These are phyloP conservation scores for Macrobrachium nipponense DNA, from an alignment of 1,140 invertebrate species.

Conservation along the genomic window DNA sequence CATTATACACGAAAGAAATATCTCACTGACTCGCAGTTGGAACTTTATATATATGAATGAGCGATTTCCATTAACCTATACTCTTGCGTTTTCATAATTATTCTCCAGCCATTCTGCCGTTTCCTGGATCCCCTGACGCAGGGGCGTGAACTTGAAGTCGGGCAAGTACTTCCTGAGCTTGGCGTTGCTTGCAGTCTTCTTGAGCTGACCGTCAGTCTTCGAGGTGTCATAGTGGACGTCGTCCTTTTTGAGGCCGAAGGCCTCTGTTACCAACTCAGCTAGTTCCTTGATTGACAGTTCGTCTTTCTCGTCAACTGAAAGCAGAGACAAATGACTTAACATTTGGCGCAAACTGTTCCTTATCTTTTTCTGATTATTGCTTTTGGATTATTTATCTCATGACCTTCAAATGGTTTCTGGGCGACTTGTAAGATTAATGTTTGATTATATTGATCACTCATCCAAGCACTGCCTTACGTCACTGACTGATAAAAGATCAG, in stretches of 20 bases:
- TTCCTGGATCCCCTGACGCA: constrained; percentile 83
- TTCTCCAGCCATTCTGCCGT: constrained; percentile 90
- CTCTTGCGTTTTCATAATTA: constrained; percentile 84
- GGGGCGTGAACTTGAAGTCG: constrained; percentile 92
- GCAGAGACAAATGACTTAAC: too few species aligned
- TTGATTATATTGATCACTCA: too few species aligned
- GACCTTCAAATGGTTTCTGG: too few species aligned
- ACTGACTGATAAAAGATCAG: too few species aligned
- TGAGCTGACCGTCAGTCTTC: constrained; percentile 96
- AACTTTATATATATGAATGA: not conserved
- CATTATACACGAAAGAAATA: too few species aligned
- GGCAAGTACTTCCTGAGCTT: constrained; percentile 87
- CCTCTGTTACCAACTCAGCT: constrained; percentile 83
- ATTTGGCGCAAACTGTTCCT: too few species aligned
- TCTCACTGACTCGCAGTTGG: too few species aligned
- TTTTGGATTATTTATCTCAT: too few species aligned
- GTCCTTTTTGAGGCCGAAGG: constrained; percentile 78
- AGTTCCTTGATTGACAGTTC: constrained; percentile 90
- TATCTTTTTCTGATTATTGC: too few species aligned
- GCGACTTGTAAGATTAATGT: too few species aligned
- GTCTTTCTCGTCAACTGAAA: constrained; percentile 84
- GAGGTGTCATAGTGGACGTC: constrained; percentile 83
- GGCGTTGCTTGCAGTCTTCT: constrained; percentile 96
- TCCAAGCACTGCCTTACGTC: too few species aligned
- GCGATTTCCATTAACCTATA: constrained; percentile 70